Evolutionary conservation across 1,140 invertebrate genomes (phyloP), one percentile per base, ranked within the genome.

Genomic region (Drosophila simulans): DNA sequence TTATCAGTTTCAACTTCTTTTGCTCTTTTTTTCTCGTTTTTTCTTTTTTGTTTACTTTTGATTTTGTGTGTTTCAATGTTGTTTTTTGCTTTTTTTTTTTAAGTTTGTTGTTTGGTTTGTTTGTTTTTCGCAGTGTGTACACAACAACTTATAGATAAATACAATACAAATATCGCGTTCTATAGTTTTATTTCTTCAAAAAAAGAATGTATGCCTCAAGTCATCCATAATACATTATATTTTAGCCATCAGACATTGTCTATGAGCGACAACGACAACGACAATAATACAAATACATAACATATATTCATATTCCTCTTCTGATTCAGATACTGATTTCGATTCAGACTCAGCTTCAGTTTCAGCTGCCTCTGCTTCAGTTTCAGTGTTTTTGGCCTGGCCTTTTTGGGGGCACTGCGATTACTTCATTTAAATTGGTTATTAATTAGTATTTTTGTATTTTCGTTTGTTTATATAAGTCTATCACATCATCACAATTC

Each of bases 401-500:
- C 62, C 71, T 31, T 53, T 63, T 42, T 74, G 54, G 48, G 51
- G 60, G 58, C 62, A 64, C 62, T 64, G 65, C 60, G 39, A 64
- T 76, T 75, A 60, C 63, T 77, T 77, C 57, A 55, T 77, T 82
- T 75, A 64, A 82, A 74, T 86, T 76, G 84, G 59, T 88, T 83
- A 80, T 84, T 84, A 80, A 85, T 86, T 85, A 73, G 77, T 85
- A 85, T 74, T 40, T 78, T 78, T 76, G 72, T 76, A 75, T 75
- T 75, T 78, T 77, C 62, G 63, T 70, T 70, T 69, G 65, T 71
- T 88, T 88, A 84, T 86, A 86, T 88, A 88, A 88, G 84, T 88
- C 84, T 88, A 88, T 88, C 84, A 88, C 84, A 88, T 88, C 84
- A 88, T 88, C 84, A 88, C 84, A 88, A 89, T 88, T 88, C 69